Percentiles rank a stretch among this genome's conserved stretches.
phyloP scores from a whole-genome alignment of 2,113 vertebrate species.

The Candoia aspera region DNA sequence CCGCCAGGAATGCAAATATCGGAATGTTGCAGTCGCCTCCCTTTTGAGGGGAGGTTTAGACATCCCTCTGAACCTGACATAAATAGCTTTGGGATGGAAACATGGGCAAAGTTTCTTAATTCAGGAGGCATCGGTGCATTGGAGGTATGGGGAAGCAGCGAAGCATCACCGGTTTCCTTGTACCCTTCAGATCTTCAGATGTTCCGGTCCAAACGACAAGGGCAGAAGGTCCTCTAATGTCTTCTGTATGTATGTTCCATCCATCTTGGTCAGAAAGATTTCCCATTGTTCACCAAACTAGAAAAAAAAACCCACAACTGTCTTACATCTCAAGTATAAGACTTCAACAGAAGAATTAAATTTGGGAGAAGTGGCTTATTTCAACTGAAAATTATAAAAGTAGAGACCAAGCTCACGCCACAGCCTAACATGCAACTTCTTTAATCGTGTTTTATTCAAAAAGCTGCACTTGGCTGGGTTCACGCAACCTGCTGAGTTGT shows the following conservation, averaged over 20 bases:
- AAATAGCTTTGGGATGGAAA: neutral
- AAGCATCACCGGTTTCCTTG: neutral
- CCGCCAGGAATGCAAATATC: neutral
- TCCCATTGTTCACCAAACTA: conserved; percentile 88
- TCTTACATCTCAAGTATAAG: neutral
- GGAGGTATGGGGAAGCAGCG: neutral
- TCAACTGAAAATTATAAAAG: too few relatives aligned
- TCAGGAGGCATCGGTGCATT: too few relatives aligned
- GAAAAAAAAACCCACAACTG: conserved; percentile 16
- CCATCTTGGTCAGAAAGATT: conserved; percentile 82
- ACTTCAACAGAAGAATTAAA: neutral
- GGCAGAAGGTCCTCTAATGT: conserved; percentile 84
- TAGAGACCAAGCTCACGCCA: too few relatives aligned
- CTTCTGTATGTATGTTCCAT: conserved; percentile 75
- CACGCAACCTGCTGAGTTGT: too few relatives aligned
- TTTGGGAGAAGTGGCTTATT: too few relatives aligned
- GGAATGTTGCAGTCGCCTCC: neutral
- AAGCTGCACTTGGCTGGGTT: too few relatives aligned
- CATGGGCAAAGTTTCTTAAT: neutral
- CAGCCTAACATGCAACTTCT: too few relatives aligned
- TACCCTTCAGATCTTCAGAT: conserved; percentile 70
- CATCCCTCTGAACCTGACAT: neutral
- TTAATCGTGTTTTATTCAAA: too few relatives aligned
- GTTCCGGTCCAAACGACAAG: conserved; percentile 82
- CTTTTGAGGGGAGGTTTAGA: neutral